Conservation (phyloP, 2,797 vertebrate species). For the Hoplostethus mediterraneus region DNA sequence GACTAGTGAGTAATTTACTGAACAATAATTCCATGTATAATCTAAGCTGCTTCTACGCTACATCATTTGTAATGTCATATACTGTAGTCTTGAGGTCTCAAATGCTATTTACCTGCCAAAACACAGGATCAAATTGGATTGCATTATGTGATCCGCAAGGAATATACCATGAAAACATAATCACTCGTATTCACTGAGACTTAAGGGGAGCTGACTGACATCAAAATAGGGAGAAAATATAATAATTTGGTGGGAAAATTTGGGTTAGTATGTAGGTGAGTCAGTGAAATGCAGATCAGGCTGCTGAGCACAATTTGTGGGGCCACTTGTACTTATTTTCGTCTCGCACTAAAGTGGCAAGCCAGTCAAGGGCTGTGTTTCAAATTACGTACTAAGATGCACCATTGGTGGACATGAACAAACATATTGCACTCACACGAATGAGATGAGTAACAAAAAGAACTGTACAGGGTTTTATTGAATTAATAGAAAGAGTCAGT, state of each 20-base stretch:
- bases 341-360: constrained; percentile 45
- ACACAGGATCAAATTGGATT: constrained; percentile 37
- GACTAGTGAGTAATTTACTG: constrained; percentile 38
- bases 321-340: constrained; percentile 50
- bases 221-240: constrained; percentile 29
- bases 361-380: constrained; percentile 63
- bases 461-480: too few relatives aligned
- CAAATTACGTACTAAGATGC: constrained; percentile 46
- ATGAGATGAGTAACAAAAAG: too few relatives aligned
- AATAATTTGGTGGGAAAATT: constrained; percentile 44
- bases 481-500: too few relatives aligned
- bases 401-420: too few relatives aligned
- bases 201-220: constrained; percentile 39
- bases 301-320: constrained; percentile 54
- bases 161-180: constrained; percentile 33
- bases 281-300: constrained; percentile 62
- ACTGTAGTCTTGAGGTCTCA: constrained; percentile 23
- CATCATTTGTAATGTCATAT: constrained; percentile 43
- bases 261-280: constrained; percentile 37
- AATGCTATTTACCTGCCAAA: constrained; percentile 44
- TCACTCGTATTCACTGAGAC: constrained; percentile 35
- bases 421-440: too few relatives aligned
- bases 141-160: constrained; percentile 39
- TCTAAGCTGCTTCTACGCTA: background rate
- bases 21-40: constrained; percentile 21